Evolutionary conservation across 2,797 vertebrate genomes (phyloP), one percentile per base, ranked within the genome.

Genomic region (Lophius americanus): DNA sequence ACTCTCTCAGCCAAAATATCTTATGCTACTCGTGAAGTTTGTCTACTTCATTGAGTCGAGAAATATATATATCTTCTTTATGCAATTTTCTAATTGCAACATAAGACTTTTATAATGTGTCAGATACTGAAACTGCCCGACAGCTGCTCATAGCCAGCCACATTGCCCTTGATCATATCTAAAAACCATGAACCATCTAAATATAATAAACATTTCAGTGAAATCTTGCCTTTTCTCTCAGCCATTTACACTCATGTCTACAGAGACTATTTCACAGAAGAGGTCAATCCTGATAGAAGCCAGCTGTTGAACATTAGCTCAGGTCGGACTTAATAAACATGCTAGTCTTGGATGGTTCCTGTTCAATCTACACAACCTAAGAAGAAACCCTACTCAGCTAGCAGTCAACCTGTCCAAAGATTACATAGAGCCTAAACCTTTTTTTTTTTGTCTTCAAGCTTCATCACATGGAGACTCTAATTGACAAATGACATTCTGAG

Each of bases 381-480:
- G 46, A 59, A 64, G 58, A 65, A 63, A 60, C 37, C 49, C 48
- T 59, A 47, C 62, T 63, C 32, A 7, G 51, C 55, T 59, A 43
- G 14, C 54, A 68, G 56, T 51, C 64, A 53, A 61, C 33, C 38
- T 61, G 48, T 67, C 71, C 72, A 84, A 77, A 81, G 82, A 63
- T 80, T 70, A 69, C 73, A 76, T 60, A 54, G 43, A 75, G 65
- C 77, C 65, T 73, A 87, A 86, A 78, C 70, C 58, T 50, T 64
- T 76, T 73, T 64, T 76, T 73, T 53, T 82, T 66, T 81, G 67
- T 62, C 68, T 76, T 82, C 57, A 67, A 84, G 59, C 84, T 54
- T 63, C 68, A 78, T 91, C 85, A 73, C 85, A 87, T 56, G 43
- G 61, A 83, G 73, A 76, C 76, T 91, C 85, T 88, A 89, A 92